Base-by-base conservation (phyloP, 2,888 invertebrate species). In the Exocentrus adspersus region DNA sequence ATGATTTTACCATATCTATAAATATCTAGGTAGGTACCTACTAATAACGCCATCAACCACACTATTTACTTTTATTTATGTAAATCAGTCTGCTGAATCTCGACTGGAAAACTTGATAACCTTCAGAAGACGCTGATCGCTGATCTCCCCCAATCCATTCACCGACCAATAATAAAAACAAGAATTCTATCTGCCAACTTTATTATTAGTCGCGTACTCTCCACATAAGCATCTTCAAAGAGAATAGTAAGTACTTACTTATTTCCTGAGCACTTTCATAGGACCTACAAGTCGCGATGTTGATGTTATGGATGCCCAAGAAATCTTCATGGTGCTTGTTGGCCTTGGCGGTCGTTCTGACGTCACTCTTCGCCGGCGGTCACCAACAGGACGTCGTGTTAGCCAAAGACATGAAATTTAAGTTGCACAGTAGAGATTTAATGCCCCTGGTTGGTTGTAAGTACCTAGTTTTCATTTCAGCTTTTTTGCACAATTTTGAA, bases 91-190 rank as follows among this genome's bases (percentile, higher is more conserved):
- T 79, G 46, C n/a, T n/a, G n/a, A n/a, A n/a, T n/a, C n/a, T n/a
- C n/a, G n/a, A n/a, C n/a, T n/a, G n/a, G n/a, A 86, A 88, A 86
- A 94, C 64, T 90, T 89, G n/a, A 78, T 83, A 21, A 88, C 90
- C 7, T 82, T 94, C 17, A 84, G 86, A 72, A 79, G 72, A 79
- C 78, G 53, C 80, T 90, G 19, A 80, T 93, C 37, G 90, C 91
- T 0, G n/a, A n/a, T n/a, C n/a, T n/a, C n/a, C n/a, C n/a, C n/a
- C n/a, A n/a, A n/a, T n/a, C 51, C 59, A 43, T 28, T 41, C 41
- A 5, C n/a, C n/a, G 14, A 42, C 12, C 12, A 54, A 54, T 54
- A 54, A 28, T 43, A 43, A 54, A 43, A 17, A 24, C 21, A 21
- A 30, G 16, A 17, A 54, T 12, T 17, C 14, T 6, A 21, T 20